phyloP scores from a whole-genome alignment of 2,113 vertebrate genomes.

The Carassius gibelio region DNA sequence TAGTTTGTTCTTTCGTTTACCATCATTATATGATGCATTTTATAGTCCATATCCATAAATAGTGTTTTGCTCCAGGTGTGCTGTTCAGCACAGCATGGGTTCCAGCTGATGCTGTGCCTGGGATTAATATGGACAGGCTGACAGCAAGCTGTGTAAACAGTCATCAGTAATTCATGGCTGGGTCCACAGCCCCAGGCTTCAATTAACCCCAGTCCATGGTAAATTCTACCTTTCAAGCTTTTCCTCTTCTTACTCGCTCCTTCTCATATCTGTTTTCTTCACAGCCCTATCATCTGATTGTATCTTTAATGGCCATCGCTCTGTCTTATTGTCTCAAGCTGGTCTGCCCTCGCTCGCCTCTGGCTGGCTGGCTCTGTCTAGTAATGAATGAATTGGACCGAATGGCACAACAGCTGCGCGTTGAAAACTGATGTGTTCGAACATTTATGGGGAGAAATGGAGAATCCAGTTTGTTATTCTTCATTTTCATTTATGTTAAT shows the following conservation, averaged over 20 bases:
- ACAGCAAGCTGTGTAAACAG: conserved; percentile 74
- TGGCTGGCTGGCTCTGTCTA: background rate
- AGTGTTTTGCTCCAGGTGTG: conserved; percentile 6
- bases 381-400: conserved; percentile 18
- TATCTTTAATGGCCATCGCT: conserved; percentile 38
- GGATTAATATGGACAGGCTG: conserved; percentile 72
- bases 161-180: conserved; percentile 76
- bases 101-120: conserved; percentile 61
- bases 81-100: conserved; percentile 34
- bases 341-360: background rate
- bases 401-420: background rate
- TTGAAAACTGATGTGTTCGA: background rate
- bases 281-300: conserved; percentile 49
- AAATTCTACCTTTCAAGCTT: conserved; percentile 54
- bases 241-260: conserved; percentile 51
- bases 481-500: conserved; percentile 19
- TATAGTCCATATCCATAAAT: background rate
- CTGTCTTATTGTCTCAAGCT: conserved; percentile 1
- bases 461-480: conserved; percentile 1
- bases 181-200: conserved; percentile 67
- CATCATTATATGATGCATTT: background rate
- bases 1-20: background rate
- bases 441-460: conserved; percentile 16
- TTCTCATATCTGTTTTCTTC: conserved; percentile 58
- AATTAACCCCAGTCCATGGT: conserved; percentile 70